phyloP scores from a whole-genome alignment of 2,797 vertebrate species.

The Phataginus tetradactyla region DNA sequence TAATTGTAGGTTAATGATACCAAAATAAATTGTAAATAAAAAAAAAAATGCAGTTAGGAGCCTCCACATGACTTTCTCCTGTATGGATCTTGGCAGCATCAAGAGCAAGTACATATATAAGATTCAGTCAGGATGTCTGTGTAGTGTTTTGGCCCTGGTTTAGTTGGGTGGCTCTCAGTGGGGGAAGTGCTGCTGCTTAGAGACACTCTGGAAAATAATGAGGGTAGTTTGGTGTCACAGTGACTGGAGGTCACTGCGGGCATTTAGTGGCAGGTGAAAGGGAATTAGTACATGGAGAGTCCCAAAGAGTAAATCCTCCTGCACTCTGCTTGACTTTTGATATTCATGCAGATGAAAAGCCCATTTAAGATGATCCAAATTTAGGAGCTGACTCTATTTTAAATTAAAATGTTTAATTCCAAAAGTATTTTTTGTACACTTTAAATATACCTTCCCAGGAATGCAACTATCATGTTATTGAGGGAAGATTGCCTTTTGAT shows the following conservation, averaged over 20 bases:
- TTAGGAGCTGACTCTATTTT: background rate
- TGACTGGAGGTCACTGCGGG: background rate
- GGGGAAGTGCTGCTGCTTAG: background rate
- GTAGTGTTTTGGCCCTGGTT: background rate
- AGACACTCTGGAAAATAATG: background rate
- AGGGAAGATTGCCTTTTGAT: background rate
- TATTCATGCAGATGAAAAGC: background rate
- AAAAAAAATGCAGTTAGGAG: background rate
- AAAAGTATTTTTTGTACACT: background rate
- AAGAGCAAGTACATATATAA: background rate
- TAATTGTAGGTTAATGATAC: no score
- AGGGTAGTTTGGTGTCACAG: background rate
- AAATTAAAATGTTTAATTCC: background rate
- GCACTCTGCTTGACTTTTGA: background rate
- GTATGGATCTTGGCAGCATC: background rate
- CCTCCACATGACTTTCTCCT: background rate
- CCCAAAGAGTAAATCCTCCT: background rate
- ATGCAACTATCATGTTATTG: background rate
- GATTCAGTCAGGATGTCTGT: background rate
- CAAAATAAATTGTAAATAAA: no score
- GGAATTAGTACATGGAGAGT: background rate
- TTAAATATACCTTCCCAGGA: slow-evolving; percentile 25
- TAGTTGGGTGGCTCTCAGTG: background rate
- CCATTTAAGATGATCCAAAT: background rate
- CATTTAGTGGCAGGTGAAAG: background rate